phyloP scores from a whole-genome alignment of 2,113 vertebrate genomes.

The Phaethon lepturus region DNA sequence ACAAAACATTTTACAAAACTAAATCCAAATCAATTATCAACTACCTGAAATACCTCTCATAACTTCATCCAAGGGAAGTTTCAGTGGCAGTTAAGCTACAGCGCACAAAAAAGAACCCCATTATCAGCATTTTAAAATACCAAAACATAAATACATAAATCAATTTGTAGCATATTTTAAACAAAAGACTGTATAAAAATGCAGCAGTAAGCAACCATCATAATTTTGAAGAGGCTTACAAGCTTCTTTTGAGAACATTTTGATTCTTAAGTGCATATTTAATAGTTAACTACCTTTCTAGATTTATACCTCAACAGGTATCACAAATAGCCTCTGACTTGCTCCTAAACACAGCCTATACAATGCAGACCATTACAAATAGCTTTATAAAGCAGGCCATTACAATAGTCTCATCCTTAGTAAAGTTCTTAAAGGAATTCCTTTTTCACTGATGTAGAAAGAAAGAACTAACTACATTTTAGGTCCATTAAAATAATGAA shows the following conservation, averaged over 20 bases:
- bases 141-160: neutral
- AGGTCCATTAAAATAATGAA: neutral
- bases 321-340: neutral
- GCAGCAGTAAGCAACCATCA: neutral
- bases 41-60: neutral
- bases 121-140: neutral
- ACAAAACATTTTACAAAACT: neutral
- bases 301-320: neutral
- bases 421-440: neutral
- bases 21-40: neutral
- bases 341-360: neutral
- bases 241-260: neutral
- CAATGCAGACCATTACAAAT: neutral
- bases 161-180: neutral
- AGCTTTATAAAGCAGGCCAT: neutral
- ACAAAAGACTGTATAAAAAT: neutral
- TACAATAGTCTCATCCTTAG: neutral
- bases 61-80: neutral
- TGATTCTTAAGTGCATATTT: neutral
- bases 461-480: neutral
- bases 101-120: neutral
- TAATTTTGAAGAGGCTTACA: neutral
- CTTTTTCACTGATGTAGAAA: neutral
- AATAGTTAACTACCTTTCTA: neutral
- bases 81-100: too few relatives aligned